phyloP scores from a whole-genome alignment of 2,888 invertebrate genomes.

The Lasioglossum figueresi region DNA sequence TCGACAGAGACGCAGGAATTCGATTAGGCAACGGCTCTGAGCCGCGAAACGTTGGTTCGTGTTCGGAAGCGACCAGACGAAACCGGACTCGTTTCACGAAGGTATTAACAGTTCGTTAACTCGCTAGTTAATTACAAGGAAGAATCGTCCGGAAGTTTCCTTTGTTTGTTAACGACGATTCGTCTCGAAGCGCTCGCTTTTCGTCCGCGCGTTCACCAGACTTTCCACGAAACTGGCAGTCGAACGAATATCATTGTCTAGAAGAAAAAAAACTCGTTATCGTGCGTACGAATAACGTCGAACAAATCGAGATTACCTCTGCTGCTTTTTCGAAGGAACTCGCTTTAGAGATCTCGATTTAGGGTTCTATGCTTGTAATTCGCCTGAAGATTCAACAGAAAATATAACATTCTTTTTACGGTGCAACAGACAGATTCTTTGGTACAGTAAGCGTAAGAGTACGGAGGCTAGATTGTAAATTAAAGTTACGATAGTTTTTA shows the following conservation, averaged over 20 bases:
- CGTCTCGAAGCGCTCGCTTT: neutral
- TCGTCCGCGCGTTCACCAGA: neutral
- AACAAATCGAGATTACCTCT: constrained; percentile 1
- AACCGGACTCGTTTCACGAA: constrained; percentile 13
- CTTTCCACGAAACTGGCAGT: neutral
- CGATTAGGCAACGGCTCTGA: constrained; percentile 37
- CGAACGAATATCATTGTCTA: neutral
- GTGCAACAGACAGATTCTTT: neutral
- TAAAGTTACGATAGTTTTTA: neutral
- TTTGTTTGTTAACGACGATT: constrained; percentile 5
- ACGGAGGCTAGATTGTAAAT: neutral
- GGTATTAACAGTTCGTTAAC: constrained; percentile 24
- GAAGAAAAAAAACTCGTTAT: neutral
- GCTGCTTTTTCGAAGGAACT: neutral
- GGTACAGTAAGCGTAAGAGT: neutral
- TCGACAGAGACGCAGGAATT: constrained; percentile 25
- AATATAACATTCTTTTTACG: neutral
- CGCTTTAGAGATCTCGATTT: neutral
- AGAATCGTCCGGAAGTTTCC: neutral
- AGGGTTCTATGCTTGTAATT: constrained; percentile 4
- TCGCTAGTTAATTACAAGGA: constrained; percentile 9
- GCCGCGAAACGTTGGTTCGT: constrained; percentile 37
- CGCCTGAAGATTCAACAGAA: neutral
- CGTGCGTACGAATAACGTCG: constrained; percentile 22
- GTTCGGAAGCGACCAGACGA: constrained; percentile 23